A percentile compares a stretch with the other conserved stretches of the same genome.
phyloP scores from a whole-genome alignment of 2,888 invertebrate species.

The Luffia ferchaultella region DNA sequence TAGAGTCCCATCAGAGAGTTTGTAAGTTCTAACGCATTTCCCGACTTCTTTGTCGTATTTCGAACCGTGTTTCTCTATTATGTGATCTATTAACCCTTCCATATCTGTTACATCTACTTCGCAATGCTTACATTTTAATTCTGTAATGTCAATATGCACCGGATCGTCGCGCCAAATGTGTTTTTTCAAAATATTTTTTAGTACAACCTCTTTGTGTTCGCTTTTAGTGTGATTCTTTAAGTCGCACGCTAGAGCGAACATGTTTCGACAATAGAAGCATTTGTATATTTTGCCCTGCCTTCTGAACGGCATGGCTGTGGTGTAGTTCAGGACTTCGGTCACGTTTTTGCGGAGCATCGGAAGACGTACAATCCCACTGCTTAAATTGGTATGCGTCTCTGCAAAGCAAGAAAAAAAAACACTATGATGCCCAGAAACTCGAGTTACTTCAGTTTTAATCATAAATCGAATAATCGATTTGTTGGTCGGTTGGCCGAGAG shows the following conservation, averaged over 20 bases:
- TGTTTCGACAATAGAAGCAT: slow-evolving; percentile 1
- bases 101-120: neutral
- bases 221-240: neutral
- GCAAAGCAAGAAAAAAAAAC: too few relatives aligned
- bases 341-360: too few relatives aligned
- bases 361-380: too few relatives aligned
- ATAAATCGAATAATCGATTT: too few relatives aligned
- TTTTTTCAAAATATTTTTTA: slow-evolving; percentile 8
- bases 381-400: too few relatives aligned
- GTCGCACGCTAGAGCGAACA: neutral
- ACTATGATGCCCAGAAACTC: too few relatives aligned
- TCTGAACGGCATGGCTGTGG: slow-evolving; percentile 1
- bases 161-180: neutral
- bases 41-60: neutral
- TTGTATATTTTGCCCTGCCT: neutral
- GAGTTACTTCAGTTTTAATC: too few relatives aligned
- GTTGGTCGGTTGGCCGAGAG: too few relatives aligned
- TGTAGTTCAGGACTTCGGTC: neutral
- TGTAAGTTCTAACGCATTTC: neutral
- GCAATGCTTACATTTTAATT: neutral
- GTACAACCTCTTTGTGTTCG: slow-evolving; percentile 12
- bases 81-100: neutral
- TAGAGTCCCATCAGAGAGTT: neutral
- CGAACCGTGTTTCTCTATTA: neutral
- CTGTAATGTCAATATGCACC: slow-evolving; percentile 1